phyloP scores from a whole-genome alignment of 2,113 vertebrate genomes.

The Cyprinodon brontotheroides region DNA sequence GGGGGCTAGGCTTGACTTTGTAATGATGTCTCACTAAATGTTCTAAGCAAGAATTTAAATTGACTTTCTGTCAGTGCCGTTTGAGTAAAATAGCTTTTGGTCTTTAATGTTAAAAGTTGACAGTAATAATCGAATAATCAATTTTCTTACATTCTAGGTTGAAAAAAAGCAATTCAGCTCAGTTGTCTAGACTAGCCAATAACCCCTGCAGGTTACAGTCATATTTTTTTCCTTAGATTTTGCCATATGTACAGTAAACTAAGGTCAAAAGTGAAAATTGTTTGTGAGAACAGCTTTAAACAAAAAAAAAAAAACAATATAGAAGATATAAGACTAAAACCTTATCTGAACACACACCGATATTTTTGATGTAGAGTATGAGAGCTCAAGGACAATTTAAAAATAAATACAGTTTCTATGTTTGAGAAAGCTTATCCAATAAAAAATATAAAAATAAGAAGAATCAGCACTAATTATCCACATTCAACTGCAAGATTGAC shows the following conservation, averaged over 20 bases:
- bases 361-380: background rate
- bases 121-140: constrained; percentile 48
- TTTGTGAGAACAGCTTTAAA: background rate
- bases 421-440: background rate
- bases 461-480: background rate
- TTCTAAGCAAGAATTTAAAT: constrained; percentile 42
- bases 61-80: constrained; percentile 28
- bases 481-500: constrained; percentile 9
- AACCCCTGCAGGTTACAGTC: constrained; percentile 26
- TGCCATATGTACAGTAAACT: constrained; percentile 10
- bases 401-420: constrained; percentile 2
- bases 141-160: constrained; percentile 41
- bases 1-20: constrained; percentile 20
- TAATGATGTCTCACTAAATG: constrained; percentile 59
- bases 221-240: background rate
- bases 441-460: constrained; percentile 15
- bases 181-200: constrained; percentile 38
- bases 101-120: constrained; percentile 41
- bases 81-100: constrained; percentile 25
- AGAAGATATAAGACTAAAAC: background rate
- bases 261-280: background rate
- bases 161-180: constrained; percentile 45
- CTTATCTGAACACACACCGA: background rate
- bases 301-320: background rate
- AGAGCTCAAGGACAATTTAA: background rate